Conservation (phyloP, 2,888 invertebrate species). For the Platypus cylindrus region DNA sequence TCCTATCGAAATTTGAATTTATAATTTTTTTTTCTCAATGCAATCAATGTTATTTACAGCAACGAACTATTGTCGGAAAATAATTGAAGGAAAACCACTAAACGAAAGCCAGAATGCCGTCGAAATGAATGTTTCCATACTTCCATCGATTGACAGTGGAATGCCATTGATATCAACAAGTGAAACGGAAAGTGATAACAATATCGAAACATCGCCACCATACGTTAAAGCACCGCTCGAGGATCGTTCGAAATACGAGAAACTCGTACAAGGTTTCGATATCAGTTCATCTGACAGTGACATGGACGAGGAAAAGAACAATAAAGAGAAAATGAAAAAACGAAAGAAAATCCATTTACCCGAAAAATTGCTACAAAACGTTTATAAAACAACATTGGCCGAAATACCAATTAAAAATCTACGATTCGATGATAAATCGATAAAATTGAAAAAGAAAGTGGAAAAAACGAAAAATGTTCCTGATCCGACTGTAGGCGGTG, state of each 20-base stretch:
- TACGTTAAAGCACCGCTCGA: constrained; percentile 52
- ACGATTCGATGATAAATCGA: constrained; percentile 34
- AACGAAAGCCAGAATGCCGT: no score
- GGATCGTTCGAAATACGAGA: constrained; percentile 68
- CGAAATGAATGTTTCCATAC: no score
- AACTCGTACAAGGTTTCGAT: constrained; percentile 52
- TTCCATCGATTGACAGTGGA: constrained; percentile 33
- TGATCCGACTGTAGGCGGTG: constrained; percentile 26
- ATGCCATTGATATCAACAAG: constrained; percentile 33
- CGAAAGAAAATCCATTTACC: constrained; percentile 37
- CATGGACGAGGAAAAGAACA: constrained; percentile 35
- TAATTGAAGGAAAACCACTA: no score
- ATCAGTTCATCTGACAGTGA: constrained; percentile 39
- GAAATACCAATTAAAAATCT: constrained; percentile 37
- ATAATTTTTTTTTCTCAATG: no score
- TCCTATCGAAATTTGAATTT: no score
- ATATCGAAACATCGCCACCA: constrained; percentile 34
- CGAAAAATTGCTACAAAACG: constrained; percentile 39
- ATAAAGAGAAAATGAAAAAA: constrained; percentile 29
- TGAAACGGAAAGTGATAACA: constrained; percentile 27
- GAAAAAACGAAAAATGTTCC: constrained; percentile 21
- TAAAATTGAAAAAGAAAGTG: constrained; percentile 26
- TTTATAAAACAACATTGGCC: constrained; percentile 41
- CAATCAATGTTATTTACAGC: no score
- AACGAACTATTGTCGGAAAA: no score